Conservation (phyloP, 2,113 vertebrate species). For the Chlorocebus sabaeus region DNA sequence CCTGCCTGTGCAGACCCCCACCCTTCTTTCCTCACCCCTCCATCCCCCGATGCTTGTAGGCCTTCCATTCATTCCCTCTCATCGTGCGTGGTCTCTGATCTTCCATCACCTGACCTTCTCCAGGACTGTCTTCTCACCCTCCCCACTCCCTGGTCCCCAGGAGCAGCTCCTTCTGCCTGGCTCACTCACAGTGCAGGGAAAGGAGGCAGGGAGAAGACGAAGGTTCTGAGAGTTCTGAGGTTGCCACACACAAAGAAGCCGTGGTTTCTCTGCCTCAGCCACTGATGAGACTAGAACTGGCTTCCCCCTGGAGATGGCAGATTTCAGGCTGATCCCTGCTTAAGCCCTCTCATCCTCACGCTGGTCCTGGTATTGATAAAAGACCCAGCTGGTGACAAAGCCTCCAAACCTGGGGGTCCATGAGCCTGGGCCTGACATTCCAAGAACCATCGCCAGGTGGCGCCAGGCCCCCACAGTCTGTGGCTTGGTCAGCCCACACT, state of each 20-base stretch:
- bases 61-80: background rate
- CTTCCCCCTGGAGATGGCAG: background rate
- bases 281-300: background rate
- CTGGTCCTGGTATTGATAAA: background rate
- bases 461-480: background rate
- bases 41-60: fast-evolving
- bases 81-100: background rate
- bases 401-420: background rate
- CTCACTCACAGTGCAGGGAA: no score
- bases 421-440: background rate
- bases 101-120: background rate
- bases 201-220: background rate
- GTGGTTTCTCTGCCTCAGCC: background rate
- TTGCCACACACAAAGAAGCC: background rate
- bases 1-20: background rate
- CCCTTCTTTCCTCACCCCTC: fast-evolving
- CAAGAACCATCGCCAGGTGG: slow-evolving; percentile 51
- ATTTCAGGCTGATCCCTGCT: background rate
- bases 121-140: background rate
- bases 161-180: background rate
- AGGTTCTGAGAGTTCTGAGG: background rate
- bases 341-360: background rate
- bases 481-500: background rate
- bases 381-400: background rate
- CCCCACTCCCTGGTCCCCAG: background rate